Base-by-base conservation (phyloP, 1,140 invertebrate species). In the Saccostrea cuccullata region DNA sequence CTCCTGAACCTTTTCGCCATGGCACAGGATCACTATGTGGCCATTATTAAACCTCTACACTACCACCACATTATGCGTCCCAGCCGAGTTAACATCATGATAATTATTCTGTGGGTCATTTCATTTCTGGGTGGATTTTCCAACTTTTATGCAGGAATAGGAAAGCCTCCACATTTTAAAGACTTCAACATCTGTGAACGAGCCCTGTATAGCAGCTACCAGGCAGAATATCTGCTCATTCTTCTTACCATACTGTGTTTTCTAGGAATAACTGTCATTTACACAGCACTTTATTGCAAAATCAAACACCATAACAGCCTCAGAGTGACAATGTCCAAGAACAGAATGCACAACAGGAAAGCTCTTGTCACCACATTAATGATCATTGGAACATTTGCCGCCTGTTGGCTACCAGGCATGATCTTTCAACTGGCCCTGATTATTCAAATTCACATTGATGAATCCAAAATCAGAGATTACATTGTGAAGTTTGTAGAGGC, bases 41-140 rank as follows among this genome's bases (percentile, higher is more conserved):
- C 98, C 0, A 97, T 98, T 55, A 97, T 97, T 5, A 97, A 97
- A 93, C 98, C 98, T 0, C 95, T 98, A 40, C 96, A 97, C 20
- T 98, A 98, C 94, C 97, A 97, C 89, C 96, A 96, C 17, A 96
- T 97, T 55, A 90, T 93, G 87, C 90, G 84, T 40, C 94, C 95
- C 58, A 95, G 96, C 13, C 96, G 97, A 73, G 97, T 97, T 0
- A 96, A 96, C 0, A 94, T 97, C 0, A 95, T 98, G 15, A 97
- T 98, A 85, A 95, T 96, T 15, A 94, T 96, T 20, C 92, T 97
- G 8, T 97, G 96, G 96, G 93, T 95, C 5, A 82, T 94, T 0
- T 94, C 96, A 20, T 95, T 96, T 87, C 91, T 96, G n/a, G 91
- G 95, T 3, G 96, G 96, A 82, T 96, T 96, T 90, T 91, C 91